Percentiles rank a stretch among this genome's conserved stretches.
These are phyloP conservation scores for Misgurnus anguillicaudatus DNA, from an alignment of 2,113 vertebrate genomes.

Conservation along the genomic window DNA sequence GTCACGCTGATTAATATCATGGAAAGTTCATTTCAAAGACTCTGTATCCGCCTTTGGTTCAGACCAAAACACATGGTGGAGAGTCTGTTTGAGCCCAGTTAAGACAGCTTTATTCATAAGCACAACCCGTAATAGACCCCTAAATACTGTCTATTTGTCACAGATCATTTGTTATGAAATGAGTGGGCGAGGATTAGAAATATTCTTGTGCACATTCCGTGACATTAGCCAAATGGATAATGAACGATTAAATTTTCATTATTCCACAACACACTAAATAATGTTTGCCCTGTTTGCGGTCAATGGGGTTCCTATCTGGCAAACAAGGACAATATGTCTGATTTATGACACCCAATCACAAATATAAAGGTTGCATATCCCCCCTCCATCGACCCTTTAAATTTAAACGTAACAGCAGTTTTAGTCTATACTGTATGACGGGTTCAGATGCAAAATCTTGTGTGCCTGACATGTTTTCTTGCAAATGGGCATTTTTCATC, in stretches of 20 bases:
- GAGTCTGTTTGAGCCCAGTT: constrained; percentile 25
- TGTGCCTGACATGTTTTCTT: too few species aligned
- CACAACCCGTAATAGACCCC: constrained; percentile 31
- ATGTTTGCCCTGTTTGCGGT: constrained; percentile 38
- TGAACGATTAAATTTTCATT: constrained; percentile 57
- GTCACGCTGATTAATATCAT: constrained; percentile 27
- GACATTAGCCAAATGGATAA: constrained; percentile 55
- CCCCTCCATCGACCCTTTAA: not conserved
- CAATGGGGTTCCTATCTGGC: constrained; percentile 33
- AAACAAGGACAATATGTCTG: constrained; percentile 26
- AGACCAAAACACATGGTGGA: constrained; percentile 18
- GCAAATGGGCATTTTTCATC: too few species aligned
- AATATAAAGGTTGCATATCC: not conserved
- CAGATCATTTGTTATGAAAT: constrained; percentile 58
- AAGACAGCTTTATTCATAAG: constrained; percentile 44
- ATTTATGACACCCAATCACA: not conserved
- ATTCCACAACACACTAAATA: constrained; percentile 48
- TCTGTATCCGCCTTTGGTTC: constrained; percentile 30
- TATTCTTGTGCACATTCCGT: constrained; percentile 51
- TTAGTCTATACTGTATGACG: not conserved
- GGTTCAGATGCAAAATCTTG: too few species aligned
- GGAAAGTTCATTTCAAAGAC: constrained; percentile 34
- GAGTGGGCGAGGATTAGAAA: constrained; percentile 56
- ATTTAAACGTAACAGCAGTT: not conserved
- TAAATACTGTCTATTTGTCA: constrained; percentile 52